A percentile compares a stretch with the other conserved stretches of the same genome.
These are phyloP conservation scores for Helarctos malayanus DNA, from an alignment of 2,797 vertebrate genomes.

Conservation along the genomic window DNA sequence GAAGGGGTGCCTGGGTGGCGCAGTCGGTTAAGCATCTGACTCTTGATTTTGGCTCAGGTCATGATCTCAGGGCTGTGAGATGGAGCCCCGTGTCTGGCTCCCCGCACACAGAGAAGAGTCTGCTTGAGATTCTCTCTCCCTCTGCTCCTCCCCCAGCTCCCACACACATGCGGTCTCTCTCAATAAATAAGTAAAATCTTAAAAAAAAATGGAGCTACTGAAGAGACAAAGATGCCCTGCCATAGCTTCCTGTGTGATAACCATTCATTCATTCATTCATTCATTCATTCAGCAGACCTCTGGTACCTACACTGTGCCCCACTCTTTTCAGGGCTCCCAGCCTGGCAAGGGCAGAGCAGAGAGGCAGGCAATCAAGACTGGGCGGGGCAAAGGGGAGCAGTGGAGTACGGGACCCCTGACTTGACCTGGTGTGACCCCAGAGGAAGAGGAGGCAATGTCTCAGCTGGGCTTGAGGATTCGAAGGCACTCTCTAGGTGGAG, in stretches of 20 bases:
- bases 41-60: not conserved
- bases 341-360: not conserved
- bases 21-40: not conserved
- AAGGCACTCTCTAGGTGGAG: not conserved
- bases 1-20: not conserved
- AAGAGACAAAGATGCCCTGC: not conserved
- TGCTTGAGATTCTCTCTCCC: not conserved
- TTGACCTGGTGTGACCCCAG: not conserved
- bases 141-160: not conserved
- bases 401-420: not conserved
- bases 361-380: not conserved
- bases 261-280: not conserved
- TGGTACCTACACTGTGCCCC: not conserved
- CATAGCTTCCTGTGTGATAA: not conserved
- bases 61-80: not conserved
- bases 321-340: not conserved
- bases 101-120: not conserved
- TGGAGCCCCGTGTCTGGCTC: not conserved
- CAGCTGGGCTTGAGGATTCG: not conserved
- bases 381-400: not conserved
- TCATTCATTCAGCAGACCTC: not conserved
- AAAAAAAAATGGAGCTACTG: not conserved
- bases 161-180: not conserved
- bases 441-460: not conserved
- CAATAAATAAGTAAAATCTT: not conserved